These are phyloP conservation scores for Austrolebias charrua DNA, from an alignment of 2,797 vertebrate genomes.

Conservation along the genomic window DNA sequence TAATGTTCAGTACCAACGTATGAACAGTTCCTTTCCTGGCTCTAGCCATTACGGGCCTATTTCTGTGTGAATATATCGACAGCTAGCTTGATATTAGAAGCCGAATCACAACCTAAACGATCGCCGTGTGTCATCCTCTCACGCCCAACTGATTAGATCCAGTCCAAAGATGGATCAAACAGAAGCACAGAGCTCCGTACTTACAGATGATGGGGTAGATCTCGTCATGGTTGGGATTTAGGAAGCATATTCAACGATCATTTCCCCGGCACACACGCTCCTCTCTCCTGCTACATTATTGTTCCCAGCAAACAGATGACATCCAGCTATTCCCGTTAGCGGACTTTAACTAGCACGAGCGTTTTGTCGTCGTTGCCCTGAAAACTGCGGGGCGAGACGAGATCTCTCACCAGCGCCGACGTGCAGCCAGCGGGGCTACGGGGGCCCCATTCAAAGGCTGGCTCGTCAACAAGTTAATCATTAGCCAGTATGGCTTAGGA, in stretches of 20 bases:
- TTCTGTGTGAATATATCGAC: slow-evolving; percentile 75
- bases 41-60: slow-evolving; percentile 67
- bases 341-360: slow-evolving; percentile 60
- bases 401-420: slow-evolving; percentile 65
- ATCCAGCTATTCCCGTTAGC: slow-evolving; percentile 56
- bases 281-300: slow-evolving; percentile 49
- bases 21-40: slow-evolving; percentile 77
- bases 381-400: slow-evolving; percentile 72
- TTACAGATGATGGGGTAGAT: slow-evolving; percentile 75
- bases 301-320: slow-evolving; percentile 53
- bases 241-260: slow-evolving; percentile 74
- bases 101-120: slow-evolving; percentile 52
- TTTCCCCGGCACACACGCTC: slow-evolving; percentile 32
- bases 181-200: slow-evolving; percentile 56
- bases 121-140: slow-evolving; percentile 62
- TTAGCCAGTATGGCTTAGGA: slow-evolving; percentile 68
- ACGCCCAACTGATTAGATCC: slow-evolving; percentile 64
- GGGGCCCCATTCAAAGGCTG: slow-evolving; percentile 73
- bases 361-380: slow-evolving; percentile 59
- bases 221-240: slow-evolving; percentile 77
- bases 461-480: slow-evolving; percentile 78
- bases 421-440: slow-evolving; percentile 72
- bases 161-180: slow-evolving; percentile 50
- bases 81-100: slow-evolving; percentile 70
- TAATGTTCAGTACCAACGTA: slow-evolving; percentile 75